phyloP scores from a whole-genome alignment of 2,797 vertebrate genomes.

The Basileuterus tristriatus region DNA sequence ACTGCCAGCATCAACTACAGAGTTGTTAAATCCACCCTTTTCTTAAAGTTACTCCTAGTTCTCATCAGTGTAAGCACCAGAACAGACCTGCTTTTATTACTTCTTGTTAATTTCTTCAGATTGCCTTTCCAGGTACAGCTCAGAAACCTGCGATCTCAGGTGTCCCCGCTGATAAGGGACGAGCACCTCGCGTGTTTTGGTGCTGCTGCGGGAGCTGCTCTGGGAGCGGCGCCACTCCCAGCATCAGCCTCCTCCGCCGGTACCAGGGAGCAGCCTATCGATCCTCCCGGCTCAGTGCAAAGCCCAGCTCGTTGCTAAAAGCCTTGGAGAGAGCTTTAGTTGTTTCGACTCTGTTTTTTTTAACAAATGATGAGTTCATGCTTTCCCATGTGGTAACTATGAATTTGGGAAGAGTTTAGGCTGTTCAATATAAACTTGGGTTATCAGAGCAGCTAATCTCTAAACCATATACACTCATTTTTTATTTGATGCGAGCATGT shows the following conservation, averaged over 20 bases:
- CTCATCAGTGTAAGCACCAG: neutral
- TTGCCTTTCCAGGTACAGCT: neutral
- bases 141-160: neutral
- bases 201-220: neutral
- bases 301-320: neutral
- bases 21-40: neutral
- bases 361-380: neutral
- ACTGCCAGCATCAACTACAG: neutral
- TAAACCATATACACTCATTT: neutral
- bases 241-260: slow-evolving; percentile 13
- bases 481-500: neutral
- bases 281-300: neutral
- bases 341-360: neutral
- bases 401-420: neutral
- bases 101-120: neutral
- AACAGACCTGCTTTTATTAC: neutral
- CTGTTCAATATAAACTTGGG: neutral
- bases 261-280: slow-evolving; percentile 19
- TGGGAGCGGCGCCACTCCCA: neutral
- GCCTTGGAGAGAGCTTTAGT: neutral
- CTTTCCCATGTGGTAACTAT: neutral
- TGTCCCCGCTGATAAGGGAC: neutral
- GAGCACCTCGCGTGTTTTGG: neutral
- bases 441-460: neutral
- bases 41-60: neutral